phyloP scores from a whole-genome alignment of 2,113 vertebrate species.

The Leptocoma aspasia region DNA sequence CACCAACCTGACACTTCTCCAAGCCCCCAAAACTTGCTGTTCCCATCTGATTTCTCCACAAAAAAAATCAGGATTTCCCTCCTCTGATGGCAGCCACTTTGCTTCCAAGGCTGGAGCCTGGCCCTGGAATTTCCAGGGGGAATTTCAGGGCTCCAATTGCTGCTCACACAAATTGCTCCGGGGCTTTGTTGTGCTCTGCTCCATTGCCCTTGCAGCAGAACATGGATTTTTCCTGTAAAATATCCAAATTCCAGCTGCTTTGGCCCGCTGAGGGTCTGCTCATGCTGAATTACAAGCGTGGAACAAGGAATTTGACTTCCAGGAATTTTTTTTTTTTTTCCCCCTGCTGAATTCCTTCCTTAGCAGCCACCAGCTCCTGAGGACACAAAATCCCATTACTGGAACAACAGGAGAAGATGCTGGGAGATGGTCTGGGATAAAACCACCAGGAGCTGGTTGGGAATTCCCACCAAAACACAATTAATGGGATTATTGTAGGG shows the following conservation, averaged over 20 bases:
- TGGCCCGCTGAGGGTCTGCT: neutral
- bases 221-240: neutral
- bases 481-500: neutral
- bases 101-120: neutral
- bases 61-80: neutral
- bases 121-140: neutral
- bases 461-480: neutral
- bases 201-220: neutral
- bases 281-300: fast-evolving
- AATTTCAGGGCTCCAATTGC: neutral
- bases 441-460: neutral
- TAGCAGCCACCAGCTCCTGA: neutral
- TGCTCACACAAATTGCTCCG: neutral
- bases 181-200: neutral
- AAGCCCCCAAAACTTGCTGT: neutral
- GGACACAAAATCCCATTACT: neutral
- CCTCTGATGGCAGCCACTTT: neutral
- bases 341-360: neutral
- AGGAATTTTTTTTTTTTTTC: neutral
- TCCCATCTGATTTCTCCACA: neutral
- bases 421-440: neutral
- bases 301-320: neutral
- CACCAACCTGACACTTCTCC: neutral
- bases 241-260: neutral
- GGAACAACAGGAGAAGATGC: neutral